Evolutionary conservation across 2,797 vertebrate species (phyloP).

Genomic region (Hyperoplus lanceolatus): DNA sequence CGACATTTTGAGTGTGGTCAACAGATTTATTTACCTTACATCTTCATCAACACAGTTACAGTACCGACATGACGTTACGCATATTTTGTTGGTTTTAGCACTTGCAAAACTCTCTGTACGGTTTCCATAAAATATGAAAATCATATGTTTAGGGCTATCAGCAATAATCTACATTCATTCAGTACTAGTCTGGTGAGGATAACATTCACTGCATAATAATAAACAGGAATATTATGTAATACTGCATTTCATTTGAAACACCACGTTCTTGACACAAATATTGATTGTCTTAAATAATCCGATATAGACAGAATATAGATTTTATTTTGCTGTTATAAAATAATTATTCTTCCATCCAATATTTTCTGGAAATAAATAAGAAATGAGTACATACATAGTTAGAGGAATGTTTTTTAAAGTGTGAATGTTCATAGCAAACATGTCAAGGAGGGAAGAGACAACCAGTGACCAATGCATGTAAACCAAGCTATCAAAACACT

Average conservation of each 20-base stretch:
- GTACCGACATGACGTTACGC: background rate
- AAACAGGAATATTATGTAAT: background rate
- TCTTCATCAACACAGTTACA: background rate
- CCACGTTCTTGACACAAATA: background rate
- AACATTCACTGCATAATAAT: constrained; percentile 4
- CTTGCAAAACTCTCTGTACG: background rate
- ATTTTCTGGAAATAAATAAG: constrained; percentile 18
- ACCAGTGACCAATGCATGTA: background rate
- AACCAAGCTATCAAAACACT: background rate
- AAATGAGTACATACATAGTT: constrained; percentile 14
- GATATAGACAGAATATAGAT: background rate
- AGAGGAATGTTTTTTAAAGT: background rate
- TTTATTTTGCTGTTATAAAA: background rate
- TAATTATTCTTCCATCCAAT: background rate
- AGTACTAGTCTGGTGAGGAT: constrained; percentile 1
- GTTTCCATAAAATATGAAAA: constrained; percentile 5
- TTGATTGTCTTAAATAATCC: background rate
- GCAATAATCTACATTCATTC: constrained; percentile 36
- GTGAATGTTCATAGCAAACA: background rate
- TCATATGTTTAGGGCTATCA: background rate
- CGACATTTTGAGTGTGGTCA: background rate
- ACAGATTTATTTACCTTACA: constrained; percentile 17
- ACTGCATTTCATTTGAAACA: background rate
- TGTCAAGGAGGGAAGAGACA: background rate
- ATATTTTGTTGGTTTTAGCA: background rate